These are phyloP conservation scores for Dolichallabes microphthalmus DNA, from an alignment of 2,113 vertebrate species.

Conservation along the genomic window DNA sequence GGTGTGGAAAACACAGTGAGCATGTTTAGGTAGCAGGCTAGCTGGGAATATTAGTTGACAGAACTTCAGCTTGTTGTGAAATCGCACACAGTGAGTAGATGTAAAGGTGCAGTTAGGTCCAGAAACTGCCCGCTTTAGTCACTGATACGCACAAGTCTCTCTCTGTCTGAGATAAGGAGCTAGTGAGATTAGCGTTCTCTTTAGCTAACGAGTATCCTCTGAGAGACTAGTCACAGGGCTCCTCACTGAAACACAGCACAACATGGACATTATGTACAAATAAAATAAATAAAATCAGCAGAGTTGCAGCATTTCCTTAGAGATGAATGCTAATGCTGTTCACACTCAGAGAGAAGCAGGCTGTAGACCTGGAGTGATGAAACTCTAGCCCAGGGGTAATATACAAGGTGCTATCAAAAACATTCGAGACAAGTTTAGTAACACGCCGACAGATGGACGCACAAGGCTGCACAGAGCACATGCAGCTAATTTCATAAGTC, in stretches of 20 bases:
- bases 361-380: too few species aligned
- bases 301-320: neutral
- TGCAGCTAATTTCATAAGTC: too few species aligned
- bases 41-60: neutral
- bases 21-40: constrained; percentile 7
- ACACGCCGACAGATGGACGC: too few species aligned
- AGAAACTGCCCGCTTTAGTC: constrained; percentile 60
- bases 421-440: too few species aligned
- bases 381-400: too few species aligned
- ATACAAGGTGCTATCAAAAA: too few species aligned
- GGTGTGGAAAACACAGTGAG: constrained; percentile 14
- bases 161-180: neutral
- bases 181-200: neutral
- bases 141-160: neutral
- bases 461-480: too few species aligned
- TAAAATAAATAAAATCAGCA: neutral
- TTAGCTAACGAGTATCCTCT: neutral
- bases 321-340: too few species aligned
- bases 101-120: neutral
- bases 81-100: neutral
- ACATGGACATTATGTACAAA: neutral
- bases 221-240: neutral
- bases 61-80: neutral
- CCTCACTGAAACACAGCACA: neutral
- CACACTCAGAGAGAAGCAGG: too few species aligned